These are phyloP conservation scores for Morone chrysops DNA, from an alignment of 2,113 vertebrate species.

Conservation along the genomic window DNA sequence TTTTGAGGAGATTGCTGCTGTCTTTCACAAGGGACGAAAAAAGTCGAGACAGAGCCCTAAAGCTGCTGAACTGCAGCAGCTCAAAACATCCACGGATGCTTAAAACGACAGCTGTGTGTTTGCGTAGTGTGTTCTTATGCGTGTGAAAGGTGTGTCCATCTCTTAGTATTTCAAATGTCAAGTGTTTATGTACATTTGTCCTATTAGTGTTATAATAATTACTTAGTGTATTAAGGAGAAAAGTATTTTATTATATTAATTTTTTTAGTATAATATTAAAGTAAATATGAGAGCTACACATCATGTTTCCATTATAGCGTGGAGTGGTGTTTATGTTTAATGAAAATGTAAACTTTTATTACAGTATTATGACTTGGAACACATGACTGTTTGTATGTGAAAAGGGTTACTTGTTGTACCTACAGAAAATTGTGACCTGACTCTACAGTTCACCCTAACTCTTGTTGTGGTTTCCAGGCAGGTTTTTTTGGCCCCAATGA, in stretches of 20 bases:
- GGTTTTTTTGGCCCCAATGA: no score
- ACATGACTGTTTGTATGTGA: no score
- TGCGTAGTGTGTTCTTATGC: not conserved
- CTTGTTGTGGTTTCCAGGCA: no score
- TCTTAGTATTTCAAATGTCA: constrained; percentile 24
- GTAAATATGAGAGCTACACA: not conserved
- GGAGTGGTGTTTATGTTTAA: no score
- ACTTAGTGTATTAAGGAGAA: not conserved
- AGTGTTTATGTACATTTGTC: not conserved
- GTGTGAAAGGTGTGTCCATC: not conserved
- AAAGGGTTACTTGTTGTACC: no score
- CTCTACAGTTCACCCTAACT: no score
- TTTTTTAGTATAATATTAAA: no score
- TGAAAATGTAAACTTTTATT: no score
- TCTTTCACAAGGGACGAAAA: constrained; percentile 86
- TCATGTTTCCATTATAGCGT: no score
- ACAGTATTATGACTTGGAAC: no score
- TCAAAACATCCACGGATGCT: constrained; percentile 81
- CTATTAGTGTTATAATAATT: not conserved
- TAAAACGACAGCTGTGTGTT: constrained; percentile 67
- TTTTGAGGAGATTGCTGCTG: constrained; percentile 91
- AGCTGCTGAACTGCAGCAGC: constrained; percentile 87
- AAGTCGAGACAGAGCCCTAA: not conserved
- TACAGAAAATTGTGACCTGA: no score
- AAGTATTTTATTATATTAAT: not conserved